Base-by-base conservation (phyloP, 2,797 vertebrate species). In the Podargus strigoides region DNA sequence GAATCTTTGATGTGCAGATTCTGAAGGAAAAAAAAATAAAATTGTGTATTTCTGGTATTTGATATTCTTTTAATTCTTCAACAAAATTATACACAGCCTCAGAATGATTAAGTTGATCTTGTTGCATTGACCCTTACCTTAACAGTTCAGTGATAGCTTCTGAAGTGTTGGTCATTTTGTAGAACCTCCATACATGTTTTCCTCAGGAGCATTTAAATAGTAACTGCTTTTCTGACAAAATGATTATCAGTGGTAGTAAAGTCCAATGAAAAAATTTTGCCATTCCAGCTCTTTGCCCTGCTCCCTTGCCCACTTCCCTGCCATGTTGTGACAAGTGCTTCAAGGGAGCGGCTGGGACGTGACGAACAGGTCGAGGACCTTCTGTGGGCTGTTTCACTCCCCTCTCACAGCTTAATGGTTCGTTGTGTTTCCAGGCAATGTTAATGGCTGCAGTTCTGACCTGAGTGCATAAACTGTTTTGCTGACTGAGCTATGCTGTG, bases 401-500 rank as follows among this genome's bases (percentile, higher is more conserved):
- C 12, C 39, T 87, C 46, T 84, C 37, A 28, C 36, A 83, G 55
- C 10, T 74, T 49, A 56, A 22, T 56, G 70, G 14, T 39, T 66
- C 44, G 8, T 70, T 89, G 49, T 77, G 69, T 52, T 93, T 89
- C 50, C 50, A 78, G 42, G n/a, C 53, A 32, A 7, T n/a, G 46
- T 58, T 46, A 59, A 41, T 24, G 49, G 72, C 68, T 72, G 12
- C 14, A 3, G 47, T 91, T 82, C 62, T 76, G 36, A 27, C 55
- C 42, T 3, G 20, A 49, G 28, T 47, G 75, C 23, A 32, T 32
- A 41, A 58, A n/a, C n/a, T n/a, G 30, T 70, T 74, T 41, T 52
- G 8, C 15, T 76, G 47, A 15, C 1, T 0, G 27, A 59, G 16
- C 12, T 22, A 0, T 26, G 67, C 90, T 66, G n/a, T 0, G 1